Evolutionary conservation across 2,113 vertebrate genomes (phyloP).

Genomic region (Vireo altiloquus): DNA sequence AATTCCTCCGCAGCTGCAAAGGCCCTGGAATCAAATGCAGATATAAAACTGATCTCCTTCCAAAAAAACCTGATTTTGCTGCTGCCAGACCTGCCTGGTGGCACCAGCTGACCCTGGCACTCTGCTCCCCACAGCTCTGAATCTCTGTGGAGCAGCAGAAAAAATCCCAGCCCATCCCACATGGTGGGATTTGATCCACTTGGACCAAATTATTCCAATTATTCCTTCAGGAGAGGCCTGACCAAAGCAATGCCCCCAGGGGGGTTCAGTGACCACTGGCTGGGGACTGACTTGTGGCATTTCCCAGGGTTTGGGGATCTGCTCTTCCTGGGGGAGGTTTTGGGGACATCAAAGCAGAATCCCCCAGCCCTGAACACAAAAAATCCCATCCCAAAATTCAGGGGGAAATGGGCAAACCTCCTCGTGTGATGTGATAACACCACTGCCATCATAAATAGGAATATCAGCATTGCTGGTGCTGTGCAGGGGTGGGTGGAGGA

Average conservation of each 20-base stretch:
- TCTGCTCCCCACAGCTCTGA: background rate
- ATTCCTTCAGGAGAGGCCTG: background rate
- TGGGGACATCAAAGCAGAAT: background rate
- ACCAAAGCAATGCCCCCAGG: background rate
- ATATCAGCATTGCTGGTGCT: rapidly evolving
- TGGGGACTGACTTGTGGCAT: background rate
- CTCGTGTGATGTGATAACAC: background rate
- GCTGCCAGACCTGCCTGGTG: background rate
- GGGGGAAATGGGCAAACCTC: background rate
- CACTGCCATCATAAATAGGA: background rate
- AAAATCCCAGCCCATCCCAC: background rate
- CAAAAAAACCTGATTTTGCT: background rate
- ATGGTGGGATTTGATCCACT: background rate
- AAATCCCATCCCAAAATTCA: background rate
- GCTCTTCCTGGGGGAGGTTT: background rate
- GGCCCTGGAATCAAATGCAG: background rate
- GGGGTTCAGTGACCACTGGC: background rate
- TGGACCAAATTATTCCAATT: background rate
- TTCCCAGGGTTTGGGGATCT: background rate
- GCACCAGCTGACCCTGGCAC: background rate
- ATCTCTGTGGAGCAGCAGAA: background rate
- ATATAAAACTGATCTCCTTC: background rate
- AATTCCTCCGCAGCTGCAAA: background rate
- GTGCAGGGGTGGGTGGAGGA: background rate
- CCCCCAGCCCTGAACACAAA: background rate